Conservation (phyloP, 2,888 invertebrate genomes). For the Teleogryllus oceanicus region DNA sequence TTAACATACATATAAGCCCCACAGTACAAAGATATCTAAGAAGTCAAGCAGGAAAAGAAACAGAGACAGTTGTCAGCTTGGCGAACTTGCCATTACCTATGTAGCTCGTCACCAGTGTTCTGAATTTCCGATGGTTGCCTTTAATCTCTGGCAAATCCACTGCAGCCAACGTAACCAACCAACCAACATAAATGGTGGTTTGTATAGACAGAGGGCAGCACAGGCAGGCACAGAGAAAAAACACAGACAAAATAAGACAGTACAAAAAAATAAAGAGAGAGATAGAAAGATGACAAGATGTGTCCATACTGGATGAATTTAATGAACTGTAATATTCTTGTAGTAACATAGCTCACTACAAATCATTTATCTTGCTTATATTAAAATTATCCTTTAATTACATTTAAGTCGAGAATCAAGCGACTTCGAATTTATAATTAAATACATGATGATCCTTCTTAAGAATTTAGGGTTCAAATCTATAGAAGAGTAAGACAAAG, state of each 20-base stretch:
- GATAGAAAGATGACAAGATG: constrained; percentile 6
- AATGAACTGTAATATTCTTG: background rate
- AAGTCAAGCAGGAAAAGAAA: constrained; percentile 21
- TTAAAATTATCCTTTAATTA: too few species aligned
- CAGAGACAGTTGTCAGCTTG: constrained; percentile 18
- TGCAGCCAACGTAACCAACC: constrained; percentile 45
- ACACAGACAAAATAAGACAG: constrained; percentile 18
- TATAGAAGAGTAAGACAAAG: too few species aligned
- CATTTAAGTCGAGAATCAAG: too few species aligned
- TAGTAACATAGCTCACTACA: background rate
- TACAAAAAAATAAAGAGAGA: constrained; percentile 11
- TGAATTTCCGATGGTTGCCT: constrained; percentile 98
- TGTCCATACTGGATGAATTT: background rate
- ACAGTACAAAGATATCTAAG: background rate
- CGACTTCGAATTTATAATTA: too few species aligned
- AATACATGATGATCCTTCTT: too few species aligned
- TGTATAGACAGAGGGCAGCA: constrained; percentile 11
- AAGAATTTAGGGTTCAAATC: too few species aligned
- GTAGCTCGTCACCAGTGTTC: constrained; percentile 98
- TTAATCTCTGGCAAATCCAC: constrained; percentile 99
- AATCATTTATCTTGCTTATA: background rate
- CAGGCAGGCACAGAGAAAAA: constrained; percentile 18
- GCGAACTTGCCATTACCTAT: constrained; percentile 66
- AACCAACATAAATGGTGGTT: constrained; percentile 18
- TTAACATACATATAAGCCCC: constrained; percentile 11